phyloP scores from a whole-genome alignment of 2,888 invertebrate genomes.

The Sinotaia quadrata region DNA sequence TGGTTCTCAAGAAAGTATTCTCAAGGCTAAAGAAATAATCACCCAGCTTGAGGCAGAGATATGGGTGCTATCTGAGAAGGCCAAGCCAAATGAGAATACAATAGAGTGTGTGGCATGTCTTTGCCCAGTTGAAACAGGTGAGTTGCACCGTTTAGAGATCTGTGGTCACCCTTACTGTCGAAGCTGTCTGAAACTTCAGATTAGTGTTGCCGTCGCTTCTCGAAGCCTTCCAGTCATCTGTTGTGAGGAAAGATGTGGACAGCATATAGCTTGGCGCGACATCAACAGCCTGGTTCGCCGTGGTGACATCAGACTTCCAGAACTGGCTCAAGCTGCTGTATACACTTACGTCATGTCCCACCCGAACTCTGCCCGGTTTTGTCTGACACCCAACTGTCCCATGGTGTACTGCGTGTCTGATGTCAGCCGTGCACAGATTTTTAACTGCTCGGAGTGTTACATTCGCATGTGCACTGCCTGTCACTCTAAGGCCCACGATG shows the following conservation, averaged over 20 bases:
- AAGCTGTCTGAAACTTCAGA: conserved; percentile 48
- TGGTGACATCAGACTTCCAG: conserved; percentile 33
- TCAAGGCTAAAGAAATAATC: conserved; percentile 35
- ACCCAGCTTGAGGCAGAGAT: conserved; percentile 20
- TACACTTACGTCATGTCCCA: conserved; percentile 46
- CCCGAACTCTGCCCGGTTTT: conserved; percentile 47
- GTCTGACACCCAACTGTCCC: conserved; percentile 62
- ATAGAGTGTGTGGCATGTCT: conserved; percentile 62
- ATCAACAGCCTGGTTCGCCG: conserved; percentile 36
- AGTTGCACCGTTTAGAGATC: conserved; percentile 54
- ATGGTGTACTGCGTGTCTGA: conserved; percentile 53
- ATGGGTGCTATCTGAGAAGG: not conserved
- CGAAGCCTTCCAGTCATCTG: conserved; percentile 58
- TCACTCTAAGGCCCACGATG: conserved; percentile 55
- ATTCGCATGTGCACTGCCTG: conserved; percentile 55
- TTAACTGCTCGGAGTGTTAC: conserved; percentile 50
- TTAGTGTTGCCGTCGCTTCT: conserved; percentile 41
- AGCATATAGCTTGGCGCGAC: conserved; percentile 48
- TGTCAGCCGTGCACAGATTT: conserved; percentile 33
- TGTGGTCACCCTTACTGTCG: conserved; percentile 66
- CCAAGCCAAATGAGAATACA: not conserved
- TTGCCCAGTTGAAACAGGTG: conserved; percentile 47
- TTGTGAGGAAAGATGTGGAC: conserved; percentile 49
- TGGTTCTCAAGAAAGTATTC: conserved; percentile 40
- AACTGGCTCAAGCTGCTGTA: conserved; percentile 45